Evolutionary conservation across 2,113 vertebrate species (phyloP), one percentile per base, ranked within the genome.

Genomic region (Piliocolobus tephrosceles): DNA sequence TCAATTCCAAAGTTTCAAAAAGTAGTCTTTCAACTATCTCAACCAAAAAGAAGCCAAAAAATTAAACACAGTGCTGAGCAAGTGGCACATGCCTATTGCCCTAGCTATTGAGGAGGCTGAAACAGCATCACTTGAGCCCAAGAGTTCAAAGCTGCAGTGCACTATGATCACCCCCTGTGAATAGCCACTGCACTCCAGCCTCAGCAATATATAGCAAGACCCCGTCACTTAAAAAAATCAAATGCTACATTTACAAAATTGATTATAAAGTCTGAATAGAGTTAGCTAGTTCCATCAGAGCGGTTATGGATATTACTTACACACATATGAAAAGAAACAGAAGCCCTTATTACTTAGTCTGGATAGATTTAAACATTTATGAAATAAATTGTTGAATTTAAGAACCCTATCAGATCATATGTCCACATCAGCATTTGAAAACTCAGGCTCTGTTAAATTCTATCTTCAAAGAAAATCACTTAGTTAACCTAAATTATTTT

Each of bases 391-490:
- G 35, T 8, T 80, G 30, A 91, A 86, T 64, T 90, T 90, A 64
- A 80, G 47, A 90, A 93, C 12, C 7, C 72, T 75, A 0, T 35
- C 88, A 88, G 58, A 85, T 81, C 87, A n/a, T 40, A 92, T 23
- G 11, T 45, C 70, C 30, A 86, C 16, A 86, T 9, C 13, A 81
- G 27, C 38, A 92, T 57, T 82, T 87, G 84, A 88, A 82, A 92
- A 92, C 18, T 32, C 61, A 94, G 27, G 16, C 30, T 93, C 27
- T 81, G 20, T 84, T 91, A 94, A 95, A 88, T 80, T 47, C 20
- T 16, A 85, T 40, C 50, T 97, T 91, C 78, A 94, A 89, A 96
- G 18, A 97, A 97, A 97, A 91, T 73, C 45, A 92, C 72, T 47
- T 52, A 73, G 2, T 64, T 86, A 89, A 50, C 13, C 58, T 95